Base-by-base conservation (phyloP, 2,888 invertebrate species). In the Leptopilina myrica region DNA sequence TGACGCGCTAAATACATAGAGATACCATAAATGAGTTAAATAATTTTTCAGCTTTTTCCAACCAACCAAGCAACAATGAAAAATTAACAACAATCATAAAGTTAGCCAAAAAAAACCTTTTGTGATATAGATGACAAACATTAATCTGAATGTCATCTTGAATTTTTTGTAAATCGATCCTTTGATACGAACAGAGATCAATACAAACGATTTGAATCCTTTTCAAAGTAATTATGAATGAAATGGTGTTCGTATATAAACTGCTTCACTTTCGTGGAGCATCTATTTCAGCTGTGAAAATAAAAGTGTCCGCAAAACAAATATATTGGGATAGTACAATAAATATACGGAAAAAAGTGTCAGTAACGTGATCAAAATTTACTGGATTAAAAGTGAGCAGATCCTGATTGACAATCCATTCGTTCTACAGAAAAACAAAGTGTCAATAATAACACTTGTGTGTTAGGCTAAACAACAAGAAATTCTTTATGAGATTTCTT, bases 381-480 rank as follows among this genome's bases (percentile, higher is more conserved):
- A 46, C 66, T 5, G 5, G 66, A 46, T 15, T 43, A 46, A 15
- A 46, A 66, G 8, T 43, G n/a, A 15, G 15, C 11, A 66, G 12
- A 26, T 14, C 14, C 7, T 43, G 43, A 43, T 43, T 43, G 43
- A 43, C 43, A 43, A 8, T 43, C 8, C 43, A 5, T 43, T 43
- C 5, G 6, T 6, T 43, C 12, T 86, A 88, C 20, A 20, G 20
- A 20, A 20, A 20, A 86, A 87, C 87, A 87, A 88, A 88, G 89
- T 87, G 86, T 88, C 88, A 87, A 88, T 87, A 88, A 88, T 33
- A 33, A 33, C 3, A 33, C 33, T 33, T 33, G 5, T 4, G 33
- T 2, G 33, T 33, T 33, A 33, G 33, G 33, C 33, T 33, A 33
- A 33, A 33, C 3, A 4, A 33, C 33, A 33, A 33, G 33, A 33